Evolutionary conservation across 2,113 vertebrate species (phyloP).

Genomic region (Suricata suricatta): DNA sequence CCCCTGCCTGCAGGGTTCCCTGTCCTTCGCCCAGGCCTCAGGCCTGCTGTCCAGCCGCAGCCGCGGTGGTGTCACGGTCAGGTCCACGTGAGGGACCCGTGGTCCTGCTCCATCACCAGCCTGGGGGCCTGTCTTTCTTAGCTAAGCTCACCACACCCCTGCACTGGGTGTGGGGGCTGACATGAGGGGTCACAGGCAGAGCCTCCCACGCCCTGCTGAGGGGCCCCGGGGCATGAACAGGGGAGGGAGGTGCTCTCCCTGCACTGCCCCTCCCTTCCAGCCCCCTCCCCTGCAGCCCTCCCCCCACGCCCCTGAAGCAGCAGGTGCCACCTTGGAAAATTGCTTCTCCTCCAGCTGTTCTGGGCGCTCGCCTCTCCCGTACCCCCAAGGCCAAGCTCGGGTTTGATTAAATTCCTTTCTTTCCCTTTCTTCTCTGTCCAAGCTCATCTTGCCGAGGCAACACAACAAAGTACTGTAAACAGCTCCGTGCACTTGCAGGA

Average conservation of each 20-base stretch:
- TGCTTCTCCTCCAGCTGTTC: background rate
- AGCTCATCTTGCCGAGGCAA: background rate
- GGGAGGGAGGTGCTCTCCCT: too few species aligned
- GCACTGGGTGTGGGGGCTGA: accelerated
- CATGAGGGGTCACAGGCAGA: too few species aligned
- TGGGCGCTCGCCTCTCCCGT: accelerated
- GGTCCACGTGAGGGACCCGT: accelerated
- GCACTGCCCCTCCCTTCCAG: accelerated
- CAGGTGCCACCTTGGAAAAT: accelerated
- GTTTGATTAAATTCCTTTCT: background rate
- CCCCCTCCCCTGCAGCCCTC: background rate
- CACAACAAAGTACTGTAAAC: background rate
- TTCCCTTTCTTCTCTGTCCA: background rate
- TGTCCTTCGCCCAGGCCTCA: background rate
- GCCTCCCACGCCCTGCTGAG: accelerated
- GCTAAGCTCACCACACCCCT: accelerated
- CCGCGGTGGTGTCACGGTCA: accelerated
- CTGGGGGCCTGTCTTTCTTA: background rate
- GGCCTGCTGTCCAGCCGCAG: background rate
- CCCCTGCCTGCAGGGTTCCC: too few species aligned
- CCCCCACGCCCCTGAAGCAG: background rate
- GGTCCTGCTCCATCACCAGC: background rate
- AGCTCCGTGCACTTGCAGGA: background rate
- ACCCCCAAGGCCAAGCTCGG: background rate
- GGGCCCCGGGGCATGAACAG: background rate